Evolutionary conservation across 2,888 invertebrate genomes (phyloP).

Genomic region (Cantharis nigra): DNA sequence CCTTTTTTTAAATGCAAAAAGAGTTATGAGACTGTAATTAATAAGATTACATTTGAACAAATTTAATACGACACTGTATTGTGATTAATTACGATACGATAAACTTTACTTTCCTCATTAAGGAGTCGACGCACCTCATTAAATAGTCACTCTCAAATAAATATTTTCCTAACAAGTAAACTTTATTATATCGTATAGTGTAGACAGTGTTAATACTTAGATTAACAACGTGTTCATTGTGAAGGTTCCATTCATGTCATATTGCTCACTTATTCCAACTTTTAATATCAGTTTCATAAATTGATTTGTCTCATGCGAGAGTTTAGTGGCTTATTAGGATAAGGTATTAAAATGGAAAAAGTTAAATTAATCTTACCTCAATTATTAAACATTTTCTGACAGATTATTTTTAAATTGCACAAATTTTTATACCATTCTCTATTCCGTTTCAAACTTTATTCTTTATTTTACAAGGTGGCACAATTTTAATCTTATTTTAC

Average conservation of each 20-base stretch:
- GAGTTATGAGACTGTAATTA: constrained; percentile 3
- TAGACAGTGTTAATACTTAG: neutral
- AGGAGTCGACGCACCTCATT: neutral
- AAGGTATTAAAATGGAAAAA: neutral
- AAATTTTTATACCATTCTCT: neutral
- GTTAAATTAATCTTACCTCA: neutral
- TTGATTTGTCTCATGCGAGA: neutral
- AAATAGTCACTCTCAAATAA: neutral
- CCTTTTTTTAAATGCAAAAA: neutral
- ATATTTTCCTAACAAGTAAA: neutral
- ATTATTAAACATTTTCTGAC: neutral
- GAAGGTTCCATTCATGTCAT: neutral
- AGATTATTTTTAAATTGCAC: neutral
- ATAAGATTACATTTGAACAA: neutral
- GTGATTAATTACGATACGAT: neutral
- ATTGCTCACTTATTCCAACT: neutral
- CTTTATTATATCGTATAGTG: neutral
- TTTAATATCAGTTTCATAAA: neutral
- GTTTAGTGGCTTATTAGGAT: neutral
- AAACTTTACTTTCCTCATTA: neutral
- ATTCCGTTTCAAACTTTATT: neutral
- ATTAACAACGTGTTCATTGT: neutral
- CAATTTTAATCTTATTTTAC: neutral
- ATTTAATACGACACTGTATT: neutral
- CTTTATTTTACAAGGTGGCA: neutral